Percentiles rank a stretch among this genome's conserved stretches.
Conservation (phyloP, 2,888 invertebrate genomes). For the Mystacides longicornis region DNA sequence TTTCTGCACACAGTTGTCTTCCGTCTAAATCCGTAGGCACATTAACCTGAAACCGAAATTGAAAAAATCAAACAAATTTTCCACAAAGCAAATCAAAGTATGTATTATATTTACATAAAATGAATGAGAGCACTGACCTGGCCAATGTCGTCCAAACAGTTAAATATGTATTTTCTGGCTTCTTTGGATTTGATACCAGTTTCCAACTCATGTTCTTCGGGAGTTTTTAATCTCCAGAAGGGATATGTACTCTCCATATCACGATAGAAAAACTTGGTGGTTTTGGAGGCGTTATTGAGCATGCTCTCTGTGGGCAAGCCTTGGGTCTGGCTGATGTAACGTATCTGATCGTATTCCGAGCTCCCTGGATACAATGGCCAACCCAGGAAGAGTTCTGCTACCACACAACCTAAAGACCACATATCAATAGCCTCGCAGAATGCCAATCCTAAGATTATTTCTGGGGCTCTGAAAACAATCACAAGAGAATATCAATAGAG, state of each 20-base stretch:
- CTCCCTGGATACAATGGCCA: slow-evolving; percentile 99
- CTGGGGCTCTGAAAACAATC: slow-evolving; percentile 66
- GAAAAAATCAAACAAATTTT: background rate
- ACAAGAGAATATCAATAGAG: background rate
- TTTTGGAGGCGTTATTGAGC: slow-evolving; percentile 95
- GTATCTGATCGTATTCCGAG: slow-evolving; percentile 97
- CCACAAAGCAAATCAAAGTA: background rate
- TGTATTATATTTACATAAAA: background rate
- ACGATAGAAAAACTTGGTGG: slow-evolving; percentile 95
- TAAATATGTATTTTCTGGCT: slow-evolving; percentile 98
- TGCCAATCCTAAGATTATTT: slow-evolving; percentile 94
- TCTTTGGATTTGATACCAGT: slow-evolving; percentile 98
- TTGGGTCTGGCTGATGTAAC: slow-evolving; percentile 95
- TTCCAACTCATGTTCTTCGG: slow-evolving; percentile 97
- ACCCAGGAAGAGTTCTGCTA: slow-evolving; percentile 96
- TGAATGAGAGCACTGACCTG: slow-evolving; percentile 51
- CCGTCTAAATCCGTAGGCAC: slow-evolving; percentile 97
- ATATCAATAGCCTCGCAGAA: slow-evolving; percentile 99
- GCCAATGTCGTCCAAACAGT: slow-evolving; percentile 97
- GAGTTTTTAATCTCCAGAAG: slow-evolving; percentile 84
- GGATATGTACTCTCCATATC: slow-evolving; percentile 89
- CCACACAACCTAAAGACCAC: slow-evolving; percentile 99
- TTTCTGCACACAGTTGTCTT: slow-evolving; percentile 92
- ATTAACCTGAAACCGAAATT: slow-evolving; percentile 54
- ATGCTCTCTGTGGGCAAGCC: slow-evolving; percentile 97